phyloP scores from a whole-genome alignment of 2,888 invertebrate genomes.

The Eupithecia exiguata region DNA sequence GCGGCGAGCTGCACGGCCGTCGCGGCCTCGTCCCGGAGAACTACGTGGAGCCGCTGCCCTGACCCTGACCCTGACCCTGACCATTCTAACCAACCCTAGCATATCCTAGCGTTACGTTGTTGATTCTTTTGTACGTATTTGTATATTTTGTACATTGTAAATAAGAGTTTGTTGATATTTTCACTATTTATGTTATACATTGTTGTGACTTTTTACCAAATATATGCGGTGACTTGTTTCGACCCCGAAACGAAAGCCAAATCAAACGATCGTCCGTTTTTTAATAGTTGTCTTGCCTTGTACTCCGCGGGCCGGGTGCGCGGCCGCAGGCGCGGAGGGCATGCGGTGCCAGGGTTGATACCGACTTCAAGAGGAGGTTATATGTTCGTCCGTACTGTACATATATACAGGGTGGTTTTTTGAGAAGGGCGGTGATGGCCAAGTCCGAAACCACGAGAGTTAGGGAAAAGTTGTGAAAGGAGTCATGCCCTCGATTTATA shows the following conservation, averaged over 20 bases:
- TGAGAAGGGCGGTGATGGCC: too few relatives aligned
- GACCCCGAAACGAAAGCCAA: conserved; percentile 46
- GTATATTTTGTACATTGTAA: conserved; percentile 81
- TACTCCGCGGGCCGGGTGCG: too few relatives aligned
- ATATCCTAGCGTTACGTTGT: conserved; percentile 65
- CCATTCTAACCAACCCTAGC: conserved; percentile 44
- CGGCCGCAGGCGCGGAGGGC: too few relatives aligned
- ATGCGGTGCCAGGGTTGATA: too few relatives aligned
- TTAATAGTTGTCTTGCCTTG: not conserved
- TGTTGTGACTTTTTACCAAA: conserved; percentile 83
- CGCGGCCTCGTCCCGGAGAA: conserved; percentile 97
- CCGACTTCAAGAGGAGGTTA: too few relatives aligned
- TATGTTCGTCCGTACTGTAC: too few relatives aligned
- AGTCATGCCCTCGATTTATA: too few relatives aligned
- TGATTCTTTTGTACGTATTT: conserved; percentile 73
- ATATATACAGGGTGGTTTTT: too few relatives aligned
- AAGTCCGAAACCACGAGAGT: too few relatives aligned
- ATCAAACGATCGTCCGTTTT: conserved; percentile 27
- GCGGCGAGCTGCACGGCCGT: conserved; percentile 96
- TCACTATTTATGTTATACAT: conserved; percentile 80
- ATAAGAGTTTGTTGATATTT: conserved; percentile 81
- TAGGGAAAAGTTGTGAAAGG: too few relatives aligned
- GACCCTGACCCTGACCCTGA: conserved; percentile 50
- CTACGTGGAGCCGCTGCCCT: conserved; percentile 95
- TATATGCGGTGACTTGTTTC: conserved; percentile 57